Base-by-base conservation (phyloP, 2,888 invertebrate species). In the Serripes groenlandicus region DNA sequence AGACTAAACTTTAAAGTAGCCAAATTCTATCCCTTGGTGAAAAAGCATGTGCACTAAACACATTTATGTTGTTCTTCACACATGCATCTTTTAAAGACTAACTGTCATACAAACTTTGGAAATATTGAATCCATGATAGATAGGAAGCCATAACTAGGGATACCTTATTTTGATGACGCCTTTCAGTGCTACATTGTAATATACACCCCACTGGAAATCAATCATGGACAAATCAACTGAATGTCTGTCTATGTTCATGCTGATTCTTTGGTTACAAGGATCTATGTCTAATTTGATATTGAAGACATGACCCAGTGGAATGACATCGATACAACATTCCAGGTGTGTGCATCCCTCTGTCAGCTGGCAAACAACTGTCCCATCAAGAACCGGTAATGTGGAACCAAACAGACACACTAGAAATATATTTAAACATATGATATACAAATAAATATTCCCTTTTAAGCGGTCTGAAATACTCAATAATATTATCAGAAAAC, bases 91-190 rank as follows among this genome's bases (percentile, higher is more conserved):
- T n/a, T n/a, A n/a, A n/a, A n/a, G n/a, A n/a, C n/a, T n/a, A n/a
- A n/a, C n/a, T n/a, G n/a, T n/a, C n/a, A n/a, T n/a, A n/a, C n/a
- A n/a, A n/a, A n/a, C n/a, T n/a, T n/a, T n/a, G n/a, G n/a, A n/a
- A n/a, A n/a, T n/a, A n/a, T n/a, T n/a, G n/a, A n/a, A n/a, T n/a
- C n/a, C n/a, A n/a, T n/a, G n/a, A n/a, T n/a, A n/a, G n/a, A n/a
- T n/a, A n/a, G n/a, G n/a, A n/a, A n/a, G n/a, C n/a, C n/a, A n/a
- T n/a, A n/a, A n/a, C n/a, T n/a, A n/a, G n/a, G n/a, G n/a, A n/a
- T n/a, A 87, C 88, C 80, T 66, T 30, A 85, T n/a, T 56, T 71
- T 75, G 1, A 88, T 34, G 1, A 88, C 71, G n/a, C 88, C 88
- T 70, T 82, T 83, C 56, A 88, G 56, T 56, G 76, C 78, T 23